Conservation (phyloP, 2,888 invertebrate genomes). For the Rhodophaea formosa region DNA sequence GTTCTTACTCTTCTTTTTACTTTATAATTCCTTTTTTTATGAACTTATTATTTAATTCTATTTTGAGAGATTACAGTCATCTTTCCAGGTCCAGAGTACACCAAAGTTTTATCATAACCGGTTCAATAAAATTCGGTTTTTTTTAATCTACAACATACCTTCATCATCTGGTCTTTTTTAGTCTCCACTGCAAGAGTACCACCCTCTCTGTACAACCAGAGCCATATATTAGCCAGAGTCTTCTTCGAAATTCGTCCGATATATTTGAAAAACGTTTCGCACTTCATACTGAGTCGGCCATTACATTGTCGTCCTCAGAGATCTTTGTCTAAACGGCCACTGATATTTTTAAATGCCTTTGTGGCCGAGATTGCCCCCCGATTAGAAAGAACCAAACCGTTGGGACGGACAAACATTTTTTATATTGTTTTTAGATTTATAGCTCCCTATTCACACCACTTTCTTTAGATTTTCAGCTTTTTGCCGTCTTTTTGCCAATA, state of each 20-base stretch:
- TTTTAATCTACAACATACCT: too few species aligned
- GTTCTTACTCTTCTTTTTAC: too few species aligned
- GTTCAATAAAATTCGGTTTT: too few species aligned
- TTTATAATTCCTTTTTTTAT: too few species aligned
- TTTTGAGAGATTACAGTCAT: too few species aligned
- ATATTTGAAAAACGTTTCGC: not conserved
- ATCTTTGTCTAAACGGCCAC: conserved; percentile 19
- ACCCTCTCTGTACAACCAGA: too few species aligned
- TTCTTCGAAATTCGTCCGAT: not conserved
- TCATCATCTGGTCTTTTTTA: too few species aligned
- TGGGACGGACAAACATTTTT: conserved; percentile 28
- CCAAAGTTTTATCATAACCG: too few species aligned
- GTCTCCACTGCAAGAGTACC: too few species aligned
- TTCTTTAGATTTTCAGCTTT: conserved; percentile 19
- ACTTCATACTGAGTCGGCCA: conserved; percentile 1
- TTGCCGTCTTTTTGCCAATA: conserved; percentile 3
- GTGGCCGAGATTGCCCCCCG: conserved; percentile 33
- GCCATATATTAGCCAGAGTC: too few species aligned
- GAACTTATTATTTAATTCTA: too few species aligned
- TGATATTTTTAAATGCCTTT: conserved; percentile 25
- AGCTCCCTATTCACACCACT: conserved; percentile 26
- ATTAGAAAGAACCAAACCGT: conserved; percentile 26
- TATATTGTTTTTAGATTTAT: conserved; percentile 39
- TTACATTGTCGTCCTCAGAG: conserved; percentile 13
- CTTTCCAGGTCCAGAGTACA: too few species aligned